These are phyloP conservation scores for Scortum barcoo DNA, from an alignment of 2,113 vertebrate genomes.

Conservation along the genomic window DNA sequence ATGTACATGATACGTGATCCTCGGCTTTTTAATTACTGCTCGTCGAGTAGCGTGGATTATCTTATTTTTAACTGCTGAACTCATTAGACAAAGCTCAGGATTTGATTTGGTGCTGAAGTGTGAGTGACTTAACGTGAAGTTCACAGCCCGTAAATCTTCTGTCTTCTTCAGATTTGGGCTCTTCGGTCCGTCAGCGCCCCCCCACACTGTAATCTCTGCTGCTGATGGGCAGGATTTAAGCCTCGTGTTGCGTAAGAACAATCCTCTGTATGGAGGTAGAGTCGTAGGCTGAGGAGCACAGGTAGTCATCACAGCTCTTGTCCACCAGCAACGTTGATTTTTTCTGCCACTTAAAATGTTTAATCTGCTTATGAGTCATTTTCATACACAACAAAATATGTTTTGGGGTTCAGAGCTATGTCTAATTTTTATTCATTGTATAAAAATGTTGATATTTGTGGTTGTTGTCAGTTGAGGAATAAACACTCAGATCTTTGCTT, in stretches of 20 bases:
- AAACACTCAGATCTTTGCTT: too few relatives aligned
- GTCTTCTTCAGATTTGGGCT: conserved; percentile 8
- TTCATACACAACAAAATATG: not conserved
- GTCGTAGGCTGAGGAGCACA: conserved; percentile 34
- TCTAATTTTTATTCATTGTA: not conserved
- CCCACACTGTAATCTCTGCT: conserved; percentile 31
- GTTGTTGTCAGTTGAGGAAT: too few relatives aligned
- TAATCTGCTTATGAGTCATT: not conserved
- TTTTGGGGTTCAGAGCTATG: too few relatives aligned
- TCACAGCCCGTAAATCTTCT: not conserved
- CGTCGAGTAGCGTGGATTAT: too few relatives aligned
- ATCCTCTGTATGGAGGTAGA: conserved; percentile 40
- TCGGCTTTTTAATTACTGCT: too few relatives aligned
- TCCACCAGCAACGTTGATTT: conserved; percentile 5
- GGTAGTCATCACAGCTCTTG: not conserved
- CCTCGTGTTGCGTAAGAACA: conserved; percentile 47
- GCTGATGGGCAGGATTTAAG: conserved; percentile 46
- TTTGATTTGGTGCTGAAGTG: too few relatives aligned
- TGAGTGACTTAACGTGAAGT: not conserved
- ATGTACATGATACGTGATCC: too few relatives aligned
- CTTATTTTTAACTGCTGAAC: not conserved
- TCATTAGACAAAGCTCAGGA: not conserved
- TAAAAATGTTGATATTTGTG: not conserved
- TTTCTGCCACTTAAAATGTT: not conserved
- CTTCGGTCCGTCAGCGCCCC: not conserved